Evolutionary conservation across 2,797 vertebrate species (phyloP).

Genomic region (Malacoraja senta): DNA sequence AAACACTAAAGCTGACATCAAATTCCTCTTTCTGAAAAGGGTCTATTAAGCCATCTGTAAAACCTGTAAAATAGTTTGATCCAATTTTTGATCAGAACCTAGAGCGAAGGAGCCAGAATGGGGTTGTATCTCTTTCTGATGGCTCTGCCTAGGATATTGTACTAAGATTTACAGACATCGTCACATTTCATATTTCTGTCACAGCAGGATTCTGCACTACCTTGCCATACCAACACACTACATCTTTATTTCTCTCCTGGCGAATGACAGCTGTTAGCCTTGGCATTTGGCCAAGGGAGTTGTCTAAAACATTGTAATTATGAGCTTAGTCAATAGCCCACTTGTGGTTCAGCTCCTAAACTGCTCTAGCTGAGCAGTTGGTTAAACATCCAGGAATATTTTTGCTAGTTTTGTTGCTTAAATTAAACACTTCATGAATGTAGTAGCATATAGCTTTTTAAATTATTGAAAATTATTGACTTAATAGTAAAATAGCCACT

Average conservation of each 20-base stretch:
- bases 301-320: constrained; percentile 8
- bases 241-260: too few species aligned
- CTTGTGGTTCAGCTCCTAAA: not conserved
- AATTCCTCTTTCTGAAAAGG: not conserved
- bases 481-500: not conserved
- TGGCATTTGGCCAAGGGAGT: not conserved
- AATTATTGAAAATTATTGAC: not conserved
- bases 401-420: not conserved
- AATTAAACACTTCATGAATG: not conserved
- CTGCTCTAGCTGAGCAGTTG: not conserved
- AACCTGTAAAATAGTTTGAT: not conserved
- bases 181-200: not conserved
- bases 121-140: not conserved
- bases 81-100: not conserved
- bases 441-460: not conserved
- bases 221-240: not conserved
- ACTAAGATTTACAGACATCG: not conserved
- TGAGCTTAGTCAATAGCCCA: not conserved
- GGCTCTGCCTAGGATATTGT: not conserved
- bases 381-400: not conserved
- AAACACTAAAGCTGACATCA: not conserved
- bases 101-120: not conserved
- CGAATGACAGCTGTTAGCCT: not conserved
- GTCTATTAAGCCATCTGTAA: not conserved
- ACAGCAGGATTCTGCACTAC: not conserved